phyloP scores from a whole-genome alignment of 2,113 vertebrate genomes.

The Cebus imitator region DNA sequence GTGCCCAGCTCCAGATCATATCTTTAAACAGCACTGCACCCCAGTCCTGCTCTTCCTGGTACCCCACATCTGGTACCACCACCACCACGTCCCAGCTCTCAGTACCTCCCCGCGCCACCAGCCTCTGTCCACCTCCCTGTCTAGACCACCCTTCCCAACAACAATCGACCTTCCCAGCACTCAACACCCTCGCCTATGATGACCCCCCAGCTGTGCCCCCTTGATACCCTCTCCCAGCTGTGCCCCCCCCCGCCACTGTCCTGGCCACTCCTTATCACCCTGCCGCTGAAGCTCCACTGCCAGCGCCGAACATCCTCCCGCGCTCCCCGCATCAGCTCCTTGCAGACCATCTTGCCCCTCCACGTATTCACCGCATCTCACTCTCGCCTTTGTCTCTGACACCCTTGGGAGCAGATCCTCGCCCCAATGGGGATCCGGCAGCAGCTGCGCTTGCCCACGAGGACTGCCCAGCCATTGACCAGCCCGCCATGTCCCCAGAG shows the following conservation, averaged over 20 bases:
- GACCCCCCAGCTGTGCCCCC: rapidly evolving
- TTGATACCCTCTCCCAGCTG: neutral
- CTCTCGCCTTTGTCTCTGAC: neutral
- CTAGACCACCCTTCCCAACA: neutral
- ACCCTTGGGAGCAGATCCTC: constrained; percentile 52
- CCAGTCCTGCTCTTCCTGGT: neutral
- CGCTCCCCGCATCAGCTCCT: neutral
- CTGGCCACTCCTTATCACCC: too few species aligned
- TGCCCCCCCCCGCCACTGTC: neutral
- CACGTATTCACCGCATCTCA: neutral
- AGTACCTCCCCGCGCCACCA: neutral
- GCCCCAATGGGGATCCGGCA: constrained; percentile 91
- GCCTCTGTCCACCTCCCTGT: too few species aligned
- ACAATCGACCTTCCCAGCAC: neutral
- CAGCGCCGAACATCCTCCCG: rapidly evolving
- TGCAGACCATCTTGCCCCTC: rapidly evolving
- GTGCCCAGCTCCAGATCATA: too few species aligned
- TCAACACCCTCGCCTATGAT: neutral
- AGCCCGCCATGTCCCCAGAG: constrained; percentile 93
- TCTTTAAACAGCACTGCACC: too few species aligned
- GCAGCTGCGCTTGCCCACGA: constrained; percentile 93
- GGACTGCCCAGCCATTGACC: constrained; percentile 95
- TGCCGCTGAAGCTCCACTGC: neutral
- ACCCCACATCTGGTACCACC: neutral
- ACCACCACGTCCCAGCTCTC: too few species aligned